Evolutionary conservation across 2,888 invertebrate genomes (phyloP), one percentile per base, ranked within the genome.

Genomic region (Steinernema carpocapsae): DNA sequence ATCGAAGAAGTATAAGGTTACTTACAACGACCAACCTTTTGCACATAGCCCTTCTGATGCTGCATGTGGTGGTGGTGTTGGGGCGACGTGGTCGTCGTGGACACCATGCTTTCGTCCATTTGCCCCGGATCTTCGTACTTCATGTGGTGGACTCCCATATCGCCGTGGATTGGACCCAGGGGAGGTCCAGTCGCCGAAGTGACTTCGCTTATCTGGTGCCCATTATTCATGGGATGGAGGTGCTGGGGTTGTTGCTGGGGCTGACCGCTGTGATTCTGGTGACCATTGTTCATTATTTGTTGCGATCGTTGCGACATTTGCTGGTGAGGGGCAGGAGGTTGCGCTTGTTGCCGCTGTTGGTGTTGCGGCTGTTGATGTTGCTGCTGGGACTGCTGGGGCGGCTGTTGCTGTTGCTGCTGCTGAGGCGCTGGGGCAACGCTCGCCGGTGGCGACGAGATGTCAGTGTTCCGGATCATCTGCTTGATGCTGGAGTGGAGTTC

Each of bases 401-500:
- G 56, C 26, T 3, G 56, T 26, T 6, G 22, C 24, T 56, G 56
- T 22, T 56, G 56, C 14, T 56, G 56, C 6, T 19, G 56, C 26
- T 19, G 56, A 56, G 56, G 56, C 56, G 56, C 22, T 3, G 64
- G 64, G 37, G 32, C 64, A 29, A 64, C 64, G 26, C 64, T 32
- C 7, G 64, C 22, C 12, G 64, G 64, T 1, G 64, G 64, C 19
- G 64, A 64, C 26, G 17, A 4, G 3, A 64, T 64, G 19, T 64
- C 64, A 4, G 64, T 64, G 32, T 64, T 64, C 42, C 72, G 72
- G n/a, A 75, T 75, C 70, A 72, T 75, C 70, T 45, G 56, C 72
- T 75, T 75, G 42, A 72, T 72, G 70, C 70, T 72, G 6, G 82
- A 82, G 52, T 83, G 83, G n/a, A 83, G 71, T 74, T 83, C 83